Evolutionary conservation across 2,888 invertebrate species (phyloP), one percentile per base, ranked within the genome.

Genomic region (Macrosoma leucophasiata): DNA sequence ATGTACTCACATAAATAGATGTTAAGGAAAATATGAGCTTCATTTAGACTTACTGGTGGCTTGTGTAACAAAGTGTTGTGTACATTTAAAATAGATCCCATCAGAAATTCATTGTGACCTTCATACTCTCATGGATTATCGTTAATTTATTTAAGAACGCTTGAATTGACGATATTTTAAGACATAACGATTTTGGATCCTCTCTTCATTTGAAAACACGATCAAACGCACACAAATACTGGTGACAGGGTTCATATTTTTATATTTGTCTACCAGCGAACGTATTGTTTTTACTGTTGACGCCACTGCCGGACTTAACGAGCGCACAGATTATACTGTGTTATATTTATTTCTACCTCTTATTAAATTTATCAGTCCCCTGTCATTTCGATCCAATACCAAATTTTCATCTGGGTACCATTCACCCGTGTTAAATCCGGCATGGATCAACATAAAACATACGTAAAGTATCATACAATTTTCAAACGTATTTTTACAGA

Each of bases 1-100:
- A 61, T 62, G 64, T 63, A 62, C 58, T 53, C 64, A 66, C 63
- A 59, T 69, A 58, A 62, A 73, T 82, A 82, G 79, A 55, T 69
- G 57, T 73, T 84, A 82, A 82, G 81, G 77, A 75, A 81, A 79
- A 78, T 68, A 82, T 78, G 82, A 84, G 82, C 82, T 84, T 84
- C 67, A 59, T 81, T 78, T 79, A 82, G 82, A 77, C 58, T 78
- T 62, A 82, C 74, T 68, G 74, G 76, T 73, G 76, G 82, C 82
- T 81, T 81, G 60, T 73, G 71, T 77, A 67, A 69, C 69, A 62
- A 64, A 61, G 67, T 72, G 73, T 72, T 73, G 69, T 74, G 71
- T 73, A 70, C 55, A 54, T 58, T 66, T 65, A 56, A 68, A 69
- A 66, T 66, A 74, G 57, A 53, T 57, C 46, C 49, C 50, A 62